Evolutionary conservation across 2,797 vertebrate genomes (phyloP).

Genomic region (Staurois parvus): DNA sequence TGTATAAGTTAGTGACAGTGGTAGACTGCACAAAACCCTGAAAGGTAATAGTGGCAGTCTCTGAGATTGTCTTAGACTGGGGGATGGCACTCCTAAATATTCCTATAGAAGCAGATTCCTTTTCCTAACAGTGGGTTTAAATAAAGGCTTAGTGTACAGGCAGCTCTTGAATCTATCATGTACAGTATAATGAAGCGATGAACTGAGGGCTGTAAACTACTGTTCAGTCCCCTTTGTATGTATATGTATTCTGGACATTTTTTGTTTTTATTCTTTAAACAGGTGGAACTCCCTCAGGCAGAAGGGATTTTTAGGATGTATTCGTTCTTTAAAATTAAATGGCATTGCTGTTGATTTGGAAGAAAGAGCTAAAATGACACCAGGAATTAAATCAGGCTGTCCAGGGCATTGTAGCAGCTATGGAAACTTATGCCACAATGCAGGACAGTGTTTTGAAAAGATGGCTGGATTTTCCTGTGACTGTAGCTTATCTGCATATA

Average conservation of each 20-base stretch:
- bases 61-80: too few species aligned
- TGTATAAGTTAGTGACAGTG: too few species aligned
- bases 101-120: too few species aligned
- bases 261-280: conserved; percentile 62
- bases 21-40: too few species aligned
- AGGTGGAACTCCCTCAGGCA: conserved; percentile 95
- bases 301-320: conserved; percentile 91
- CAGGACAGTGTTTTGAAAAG: conserved; percentile 85
- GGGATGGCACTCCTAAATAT: too few species aligned
- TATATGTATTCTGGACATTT: not conserved
- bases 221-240: not conserved
- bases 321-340: conserved; percentile 89
- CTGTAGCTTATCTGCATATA: conserved; percentile 83
- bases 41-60: too few species aligned
- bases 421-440: conserved; percentile 85
- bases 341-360: conserved; percentile 88
- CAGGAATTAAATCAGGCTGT: conserved; percentile 89
- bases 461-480: conserved; percentile 87
- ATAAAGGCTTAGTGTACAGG: too few species aligned
- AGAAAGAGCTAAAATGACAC: conserved; percentile 87
- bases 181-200: too few species aligned
- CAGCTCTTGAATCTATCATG: too few species aligned
- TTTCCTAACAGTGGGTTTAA: too few species aligned
- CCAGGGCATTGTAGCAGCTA: conserved; percentile 93
- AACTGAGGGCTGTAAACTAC: too few species aligned